Conservation (phyloP, 53 echinoderm and acorn worm species). For the Holothuria scabra region DNA sequence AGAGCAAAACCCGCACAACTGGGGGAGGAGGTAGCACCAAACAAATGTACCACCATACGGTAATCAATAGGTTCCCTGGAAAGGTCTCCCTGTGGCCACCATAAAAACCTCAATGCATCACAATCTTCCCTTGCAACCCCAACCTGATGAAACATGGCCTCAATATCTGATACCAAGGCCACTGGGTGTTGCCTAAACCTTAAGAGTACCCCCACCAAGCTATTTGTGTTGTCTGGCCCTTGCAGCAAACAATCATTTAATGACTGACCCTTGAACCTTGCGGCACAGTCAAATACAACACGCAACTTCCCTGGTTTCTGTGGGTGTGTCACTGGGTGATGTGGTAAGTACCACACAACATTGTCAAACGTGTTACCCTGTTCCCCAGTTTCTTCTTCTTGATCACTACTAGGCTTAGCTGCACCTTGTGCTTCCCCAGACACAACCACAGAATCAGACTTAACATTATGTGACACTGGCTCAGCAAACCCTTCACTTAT, state of each 20-base stretch:
- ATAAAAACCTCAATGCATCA: conserved; percentile 59
- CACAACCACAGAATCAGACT: too few species aligned
- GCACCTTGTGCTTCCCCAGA: too few species aligned
- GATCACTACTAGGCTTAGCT: too few species aligned
- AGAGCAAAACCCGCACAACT: conserved; percentile 56
- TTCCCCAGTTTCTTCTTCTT: too few species aligned
- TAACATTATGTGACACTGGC: too few species aligned
- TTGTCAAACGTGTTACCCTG: too few species aligned
- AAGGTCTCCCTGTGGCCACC: conserved; percentile 51
- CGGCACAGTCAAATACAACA: too few species aligned
- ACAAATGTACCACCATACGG: conserved; percentile 38
- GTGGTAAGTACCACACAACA: conserved; percentile 59
- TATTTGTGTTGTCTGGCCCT: conserved; percentile 62
- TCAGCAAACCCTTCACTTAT: too few species aligned
- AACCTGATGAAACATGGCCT: conserved; percentile 66
- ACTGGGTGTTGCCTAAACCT: conserved; percentile 51
- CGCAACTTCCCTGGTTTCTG: conserved; percentile 52
- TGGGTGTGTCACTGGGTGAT: conserved; percentile 58
- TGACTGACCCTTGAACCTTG: conserved; percentile 37
- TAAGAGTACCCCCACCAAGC: conserved; percentile 53
- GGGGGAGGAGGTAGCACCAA: conserved; percentile 48
- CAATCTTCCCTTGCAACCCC: conserved; percentile 50
- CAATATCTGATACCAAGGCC: conserved; percentile 54
- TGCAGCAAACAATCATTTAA: conserved; percentile 56
- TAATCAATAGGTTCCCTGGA: not conserved